These are phyloP conservation scores for Dromius quadrimaculatus DNA, from an alignment of 2,888 invertebrate genomes.

Conservation along the genomic window DNA sequence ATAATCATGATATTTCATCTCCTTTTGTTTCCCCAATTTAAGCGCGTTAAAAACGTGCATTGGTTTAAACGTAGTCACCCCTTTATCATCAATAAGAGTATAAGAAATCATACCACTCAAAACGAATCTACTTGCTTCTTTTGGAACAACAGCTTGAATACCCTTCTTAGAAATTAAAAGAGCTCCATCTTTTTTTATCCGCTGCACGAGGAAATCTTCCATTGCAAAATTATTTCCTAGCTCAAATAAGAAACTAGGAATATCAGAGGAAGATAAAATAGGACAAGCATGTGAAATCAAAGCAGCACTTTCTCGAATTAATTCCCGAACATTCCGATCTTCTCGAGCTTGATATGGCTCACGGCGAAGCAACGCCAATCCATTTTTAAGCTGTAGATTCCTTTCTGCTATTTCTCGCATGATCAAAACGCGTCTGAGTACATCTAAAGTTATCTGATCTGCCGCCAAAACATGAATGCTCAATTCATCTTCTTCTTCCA, in stretches of 20 bases:
- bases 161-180: conserved; percentile 81
- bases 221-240: conserved; percentile 81
- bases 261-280: conserved; percentile 77
- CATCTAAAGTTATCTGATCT: conserved; percentile 73
- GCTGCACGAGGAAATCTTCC: conserved; percentile 78
- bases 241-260: conserved; percentile 77
- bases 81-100: conserved; percentile 81
- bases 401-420: conserved; percentile 79
- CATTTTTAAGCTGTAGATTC: conserved; percentile 73
- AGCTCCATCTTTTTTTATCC: conserved; percentile 71
- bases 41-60: conserved; percentile 80
- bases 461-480: conserved; percentile 70
- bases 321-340: conserved; percentile 77
- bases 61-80: conserved; percentile 81
- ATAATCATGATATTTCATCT: conserved; percentile 62
- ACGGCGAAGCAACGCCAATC: conserved; percentile 73
- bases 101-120: conserved; percentile 81
- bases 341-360: conserved; percentile 77
- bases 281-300: conserved; percentile 63
- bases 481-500: conserved; percentile 70
- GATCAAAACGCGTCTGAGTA: conserved; percentile 77
- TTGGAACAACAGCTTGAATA: conserved; percentile 81
- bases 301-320: conserved; percentile 80
- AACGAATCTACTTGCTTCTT: conserved; percentile 80
- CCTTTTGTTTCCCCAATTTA: conserved; percentile 73